Conservation (phyloP, 2,113 vertebrate genomes). For the Condylura cristata region DNA sequence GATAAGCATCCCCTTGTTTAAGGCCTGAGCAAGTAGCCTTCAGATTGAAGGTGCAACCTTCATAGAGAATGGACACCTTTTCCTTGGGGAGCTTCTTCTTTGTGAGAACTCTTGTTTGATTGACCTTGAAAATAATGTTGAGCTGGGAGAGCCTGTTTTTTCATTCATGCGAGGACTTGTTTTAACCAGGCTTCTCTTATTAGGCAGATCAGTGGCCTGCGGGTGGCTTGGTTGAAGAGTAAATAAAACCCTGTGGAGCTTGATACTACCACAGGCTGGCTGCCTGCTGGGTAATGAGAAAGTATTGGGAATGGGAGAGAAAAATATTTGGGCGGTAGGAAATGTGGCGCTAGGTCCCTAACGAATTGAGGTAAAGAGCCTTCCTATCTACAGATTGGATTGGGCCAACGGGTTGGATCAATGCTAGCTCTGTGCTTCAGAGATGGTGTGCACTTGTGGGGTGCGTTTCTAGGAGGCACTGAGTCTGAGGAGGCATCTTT, state of each 20-base stretch:
- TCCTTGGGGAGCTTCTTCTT: not conserved
- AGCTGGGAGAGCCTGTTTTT: not conserved
- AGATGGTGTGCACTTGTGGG: not conserved
- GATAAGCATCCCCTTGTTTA: not conserved
- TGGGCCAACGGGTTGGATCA: not conserved
- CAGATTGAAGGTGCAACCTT: not conserved
- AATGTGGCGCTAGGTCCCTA: not conserved
- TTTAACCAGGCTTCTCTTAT: not conserved
- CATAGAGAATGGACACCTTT: not conserved
- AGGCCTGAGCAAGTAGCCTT: not conserved
- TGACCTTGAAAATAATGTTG: not conserved
- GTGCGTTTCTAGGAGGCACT: accelerated
- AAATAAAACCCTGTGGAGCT: not conserved
- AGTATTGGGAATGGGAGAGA: not conserved
- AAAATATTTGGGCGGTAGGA: not conserved
- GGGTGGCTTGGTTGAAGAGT: not conserved
- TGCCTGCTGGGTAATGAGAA: not conserved
- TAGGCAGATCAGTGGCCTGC: not conserved
- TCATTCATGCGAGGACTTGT: constrained; percentile 55
- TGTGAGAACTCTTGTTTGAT: not conserved
- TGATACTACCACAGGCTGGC: not conserved
- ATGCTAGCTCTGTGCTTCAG: too few species aligned
- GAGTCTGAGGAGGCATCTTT: not conserved
- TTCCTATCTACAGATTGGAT: too few species aligned
- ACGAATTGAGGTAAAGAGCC: not conserved